Conservation (phyloP, 2,888 invertebrate genomes). For the Hanleya hanleyi region DNA sequence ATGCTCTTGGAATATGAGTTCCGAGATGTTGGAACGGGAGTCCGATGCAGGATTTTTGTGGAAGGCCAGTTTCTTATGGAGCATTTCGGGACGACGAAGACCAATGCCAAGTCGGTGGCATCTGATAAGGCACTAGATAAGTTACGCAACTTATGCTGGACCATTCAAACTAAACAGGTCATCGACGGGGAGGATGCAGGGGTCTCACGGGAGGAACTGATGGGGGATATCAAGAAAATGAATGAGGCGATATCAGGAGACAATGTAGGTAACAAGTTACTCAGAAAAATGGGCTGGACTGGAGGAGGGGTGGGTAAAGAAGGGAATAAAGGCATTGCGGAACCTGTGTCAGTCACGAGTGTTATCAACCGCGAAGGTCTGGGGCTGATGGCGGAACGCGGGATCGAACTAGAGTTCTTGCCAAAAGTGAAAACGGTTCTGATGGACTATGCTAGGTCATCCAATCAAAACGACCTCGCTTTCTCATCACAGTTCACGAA, state of each 20-base stretch:
- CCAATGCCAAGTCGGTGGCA: conserved; percentile 50
- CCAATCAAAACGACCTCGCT: conserved; percentile 70
- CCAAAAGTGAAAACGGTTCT: conserved; percentile 62
- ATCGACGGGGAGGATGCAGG: conserved; percentile 51
- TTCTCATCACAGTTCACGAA: conserved; percentile 73
- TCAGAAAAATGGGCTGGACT: conserved; percentile 83
- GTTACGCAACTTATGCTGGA: conserved; percentile 61
- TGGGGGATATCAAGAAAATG: conserved; percentile 49
- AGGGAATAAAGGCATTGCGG: conserved; percentile 79
- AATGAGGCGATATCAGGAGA: conserved; percentile 62
- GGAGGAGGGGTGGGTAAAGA: conserved; percentile 82
- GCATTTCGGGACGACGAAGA: conserved; percentile 40
- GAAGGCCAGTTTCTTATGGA: conserved; percentile 50
- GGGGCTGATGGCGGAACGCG: conserved; percentile 54
- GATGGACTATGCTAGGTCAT: conserved; percentile 64
- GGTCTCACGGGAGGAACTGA: conserved; percentile 53
- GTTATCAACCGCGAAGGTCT: conserved; percentile 68
- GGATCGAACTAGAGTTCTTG: conserved; percentile 54
- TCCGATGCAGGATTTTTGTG: conserved; percentile 47
- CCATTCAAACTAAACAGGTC: conserved; percentile 58
- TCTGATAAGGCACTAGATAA: conserved; percentile 49
- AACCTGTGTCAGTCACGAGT: conserved; percentile 75
- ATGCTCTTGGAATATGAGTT: conserved; percentile 54
- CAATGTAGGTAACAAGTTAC: conserved; percentile 78
- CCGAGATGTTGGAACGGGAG: conserved; percentile 38